Evolutionary conservation across 2,797 vertebrate species (phyloP), one percentile per base, ranked within the genome.

Genomic region (Macropus fuliginosus): DNA sequence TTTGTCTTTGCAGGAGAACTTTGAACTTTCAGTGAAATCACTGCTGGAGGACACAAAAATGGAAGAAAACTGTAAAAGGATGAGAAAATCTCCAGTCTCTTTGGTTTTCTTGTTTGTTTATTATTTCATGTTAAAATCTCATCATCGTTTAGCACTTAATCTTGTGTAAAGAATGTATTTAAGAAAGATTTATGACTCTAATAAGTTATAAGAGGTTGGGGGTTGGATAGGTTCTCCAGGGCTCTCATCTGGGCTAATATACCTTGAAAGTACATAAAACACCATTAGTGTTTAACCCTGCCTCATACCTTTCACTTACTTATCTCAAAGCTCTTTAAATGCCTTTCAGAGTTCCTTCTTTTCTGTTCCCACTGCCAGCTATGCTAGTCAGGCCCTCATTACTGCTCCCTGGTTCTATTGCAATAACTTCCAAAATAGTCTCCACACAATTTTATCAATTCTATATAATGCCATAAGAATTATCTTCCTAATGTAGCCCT

Each of bases 81-180:
- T 40, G 31, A 92, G 93, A 94, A 96, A 91, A 92, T 59, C 55
- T 31, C 46, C 40, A 27, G 10, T 95, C 91, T 34, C 5, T 13
- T 5, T 31, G 52, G 56, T 93, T 96, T 96, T 91, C 55, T 91
- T 92, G 50, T 62, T 92, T 93, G 74, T 87, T 87, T 87, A 28
- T 87, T 87, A 87, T 6, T 54, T 92, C 40, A 59, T 91, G 8
- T 89, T 92, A 94, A 92, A 21, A 56, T 12, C 89, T 74, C 74
- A 91, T 92, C 74, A 91, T 40, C 62, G 54, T 96, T 92, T 90
- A 93, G 46, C 55, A 62, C 91, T 90, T 95, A 29, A 55, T 94
- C 46, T 94, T 34, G 46, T 40, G 12, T 93, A 90, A 92, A 81
- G 59, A 87, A 50, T 29, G 59, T 24, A 34, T 74, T 93, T 91